Base-by-base conservation (phyloP, 2,113 vertebrate genomes). In the Leptosomus discolor region DNA sequence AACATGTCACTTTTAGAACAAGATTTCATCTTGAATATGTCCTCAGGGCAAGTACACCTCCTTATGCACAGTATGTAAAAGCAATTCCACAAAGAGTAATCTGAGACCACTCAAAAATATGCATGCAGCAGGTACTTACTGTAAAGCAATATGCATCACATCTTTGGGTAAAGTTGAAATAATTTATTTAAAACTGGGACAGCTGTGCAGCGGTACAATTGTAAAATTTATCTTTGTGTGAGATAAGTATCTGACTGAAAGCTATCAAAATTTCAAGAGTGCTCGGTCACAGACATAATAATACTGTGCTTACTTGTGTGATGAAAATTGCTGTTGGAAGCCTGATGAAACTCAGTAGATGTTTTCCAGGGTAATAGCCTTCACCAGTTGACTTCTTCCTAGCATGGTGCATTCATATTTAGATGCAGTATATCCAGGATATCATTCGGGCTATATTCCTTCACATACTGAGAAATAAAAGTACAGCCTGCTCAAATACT, bases 221-320 rank as follows among this genome's bases (percentile, higher is more conserved):
- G 54, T 50, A 89, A 93, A 91, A 93, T 91, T 84, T 84, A 13
- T 90, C 77, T 79, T 84, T 97, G 57, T 93, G 78, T 88, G 68
- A 92, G 85, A 89, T 85, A 91, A 70, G 39, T 78, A 82, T 92
- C 71, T 84, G 78, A 95, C 45, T 90, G 73, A 96, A 89, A 95
- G 15, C 46, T 92, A 85, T 87, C 48, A 91, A 75, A 90, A 78
- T 94, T 94, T 96, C 74, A 90, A 70, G 92, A 76, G 67, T 71
- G 67, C 50, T 95, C 56, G 81, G 41, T 75, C 86, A 84, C 20
- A 78, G 79, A 41, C 8, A 23, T 92, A 94, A 89, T 85, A 94
- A 91, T 79, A 58, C 20, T 69, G 12, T 57, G 58, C 82, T 90
- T 94, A 73, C 63, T 69, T 56, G 11, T 67, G 56, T 90, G 79